Evolutionary conservation across 1,140 invertebrate species (phyloP).

Genomic region (Drosophila orena): DNA sequence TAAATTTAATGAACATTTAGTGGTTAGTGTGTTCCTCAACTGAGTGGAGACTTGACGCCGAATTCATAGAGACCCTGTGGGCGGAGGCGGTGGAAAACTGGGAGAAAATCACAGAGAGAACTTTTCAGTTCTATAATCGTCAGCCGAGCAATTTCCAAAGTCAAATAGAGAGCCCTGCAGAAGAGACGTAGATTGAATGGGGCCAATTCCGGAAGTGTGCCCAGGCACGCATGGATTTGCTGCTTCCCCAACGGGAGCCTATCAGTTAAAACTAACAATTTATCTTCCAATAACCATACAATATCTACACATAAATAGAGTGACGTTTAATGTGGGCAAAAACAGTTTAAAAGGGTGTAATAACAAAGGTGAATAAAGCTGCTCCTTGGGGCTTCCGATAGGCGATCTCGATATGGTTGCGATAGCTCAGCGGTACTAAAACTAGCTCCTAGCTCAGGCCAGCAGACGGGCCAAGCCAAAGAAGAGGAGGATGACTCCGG

Average conservation of each 20-base stretch:
- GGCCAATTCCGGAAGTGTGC: slow-evolving; percentile 38
- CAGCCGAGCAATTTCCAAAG: slow-evolving; percentile 62
- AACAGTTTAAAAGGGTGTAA: slow-evolving; percentile 11
- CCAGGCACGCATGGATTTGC: slow-evolving; percentile 46
- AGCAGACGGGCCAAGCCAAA: slow-evolving; percentile 70
- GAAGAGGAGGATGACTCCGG: slow-evolving; percentile 62
- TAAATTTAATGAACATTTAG: slow-evolving; percentile 75
- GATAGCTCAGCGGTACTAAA: no score
- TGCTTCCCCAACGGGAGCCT: slow-evolving; percentile 1
- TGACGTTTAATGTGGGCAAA: slow-evolving; percentile 29
- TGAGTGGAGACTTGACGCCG: slow-evolving; percentile 16
- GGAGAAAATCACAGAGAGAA: slow-evolving; percentile 35
- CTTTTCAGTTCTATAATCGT: slow-evolving; percentile 39
- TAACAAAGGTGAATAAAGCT: slow-evolving; percentile 20
- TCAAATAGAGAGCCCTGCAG: no score
- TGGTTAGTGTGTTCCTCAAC: slow-evolving; percentile 43
- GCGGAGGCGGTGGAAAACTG: slow-evolving; percentile 6
- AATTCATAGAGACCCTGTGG: not conserved
- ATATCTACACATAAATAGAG: slow-evolving; percentile 18
- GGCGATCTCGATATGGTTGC: not conserved
- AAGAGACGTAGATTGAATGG: slow-evolving; percentile 29
- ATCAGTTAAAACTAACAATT: slow-evolving; percentile 5
- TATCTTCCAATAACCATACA: slow-evolving; percentile 13
- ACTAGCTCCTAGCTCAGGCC: slow-evolving; percentile 38
- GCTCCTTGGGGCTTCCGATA: not conserved